Evolutionary conservation across 1,140 invertebrate genomes (phyloP).

Genomic region (Epicauta chinensis): DNA sequence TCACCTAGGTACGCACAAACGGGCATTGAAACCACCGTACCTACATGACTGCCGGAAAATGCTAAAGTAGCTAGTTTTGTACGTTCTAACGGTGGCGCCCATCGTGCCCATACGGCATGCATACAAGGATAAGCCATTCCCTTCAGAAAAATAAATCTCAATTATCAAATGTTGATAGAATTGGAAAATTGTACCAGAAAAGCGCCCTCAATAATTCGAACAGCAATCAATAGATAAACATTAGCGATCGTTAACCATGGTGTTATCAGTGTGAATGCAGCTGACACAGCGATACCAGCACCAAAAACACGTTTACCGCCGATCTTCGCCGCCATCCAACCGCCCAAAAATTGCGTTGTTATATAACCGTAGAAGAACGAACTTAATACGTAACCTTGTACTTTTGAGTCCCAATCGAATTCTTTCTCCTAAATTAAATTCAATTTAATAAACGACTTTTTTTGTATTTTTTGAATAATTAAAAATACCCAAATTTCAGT

Average conservation of each 20-base stretch:
- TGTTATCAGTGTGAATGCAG: slow-evolving; percentile 75
- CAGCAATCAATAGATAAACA: slow-evolving; percentile 61
- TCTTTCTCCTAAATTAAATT: slow-evolving; percentile 44
- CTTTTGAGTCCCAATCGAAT: slow-evolving; percentile 74
- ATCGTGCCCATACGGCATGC: slow-evolving; percentile 79
- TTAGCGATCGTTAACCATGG: slow-evolving; percentile 68
- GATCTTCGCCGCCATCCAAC: slow-evolving; percentile 49
- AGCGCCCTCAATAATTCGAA: slow-evolving; percentile 79
- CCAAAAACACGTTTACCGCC: slow-evolving; percentile 67
- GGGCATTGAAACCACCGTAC: slow-evolving; percentile 75
- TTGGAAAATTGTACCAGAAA: slow-evolving; percentile 66
- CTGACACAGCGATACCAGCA: slow-evolving; percentile 70
- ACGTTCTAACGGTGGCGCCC: slow-evolving; percentile 81
- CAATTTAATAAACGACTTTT: neutral
- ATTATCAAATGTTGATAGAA: slow-evolving; percentile 23
- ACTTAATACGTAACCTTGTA: slow-evolving; percentile 75
- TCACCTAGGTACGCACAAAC: slow-evolving; percentile 66
- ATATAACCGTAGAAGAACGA: slow-evolving; percentile 85
- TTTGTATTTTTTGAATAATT: neutral
- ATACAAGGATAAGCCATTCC: slow-evolving; percentile 88
- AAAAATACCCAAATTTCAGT: slow-evolving; percentile 20
- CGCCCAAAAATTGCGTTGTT: slow-evolving; percentile 59
- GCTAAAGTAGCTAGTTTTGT: slow-evolving; percentile 70
- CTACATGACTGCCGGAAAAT: slow-evolving; percentile 77
- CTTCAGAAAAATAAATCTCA: slow-evolving; percentile 49